These are phyloP conservation scores for Staurois parvus DNA, from an alignment of 2,797 vertebrate species.

Conservation along the genomic window DNA sequence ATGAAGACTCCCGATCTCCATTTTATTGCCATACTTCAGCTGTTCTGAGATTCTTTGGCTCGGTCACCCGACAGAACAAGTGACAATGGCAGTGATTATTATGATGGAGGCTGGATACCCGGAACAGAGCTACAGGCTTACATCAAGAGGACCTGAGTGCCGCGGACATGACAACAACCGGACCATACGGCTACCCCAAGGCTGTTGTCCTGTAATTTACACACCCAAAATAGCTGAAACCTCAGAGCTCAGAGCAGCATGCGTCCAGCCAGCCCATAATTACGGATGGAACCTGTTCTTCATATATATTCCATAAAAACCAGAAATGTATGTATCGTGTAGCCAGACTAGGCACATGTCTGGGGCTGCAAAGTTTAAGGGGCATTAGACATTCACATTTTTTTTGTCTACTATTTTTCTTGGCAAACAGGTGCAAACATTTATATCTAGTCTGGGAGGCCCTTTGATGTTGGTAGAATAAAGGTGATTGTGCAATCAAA, in stretches of 20 bases:
- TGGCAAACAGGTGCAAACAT: too few relatives aligned
- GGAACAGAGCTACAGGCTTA: background rate
- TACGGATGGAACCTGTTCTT: background rate
- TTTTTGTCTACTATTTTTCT: too few relatives aligned
- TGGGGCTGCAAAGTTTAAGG: background rate
- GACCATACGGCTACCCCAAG: background rate
- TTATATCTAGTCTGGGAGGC: too few relatives aligned
- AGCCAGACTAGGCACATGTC: background rate
- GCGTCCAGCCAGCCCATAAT: conserved; percentile 31
- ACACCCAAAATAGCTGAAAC: conserved; percentile 37
- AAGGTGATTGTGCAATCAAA: too few relatives aligned
- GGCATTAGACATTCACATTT: background rate
- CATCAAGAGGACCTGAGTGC: conserved; percentile 6
- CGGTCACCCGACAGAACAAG: background rate
- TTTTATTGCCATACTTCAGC: background rate
- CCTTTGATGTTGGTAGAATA: too few relatives aligned
- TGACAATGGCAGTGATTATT: conserved; percentile 30
- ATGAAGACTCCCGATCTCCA: background rate
- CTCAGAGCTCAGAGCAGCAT: background rate
- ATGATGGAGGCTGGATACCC: background rate
- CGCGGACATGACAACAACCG: background rate
- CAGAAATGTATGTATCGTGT: background rate
- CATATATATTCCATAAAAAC: background rate
- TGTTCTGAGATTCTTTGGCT: background rate
- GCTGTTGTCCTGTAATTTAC: conserved; percentile 51